These are phyloP conservation scores for Pycnonotus jocosus DNA, from an alignment of 2,113 vertebrate genomes.

Conservation along the genomic window DNA sequence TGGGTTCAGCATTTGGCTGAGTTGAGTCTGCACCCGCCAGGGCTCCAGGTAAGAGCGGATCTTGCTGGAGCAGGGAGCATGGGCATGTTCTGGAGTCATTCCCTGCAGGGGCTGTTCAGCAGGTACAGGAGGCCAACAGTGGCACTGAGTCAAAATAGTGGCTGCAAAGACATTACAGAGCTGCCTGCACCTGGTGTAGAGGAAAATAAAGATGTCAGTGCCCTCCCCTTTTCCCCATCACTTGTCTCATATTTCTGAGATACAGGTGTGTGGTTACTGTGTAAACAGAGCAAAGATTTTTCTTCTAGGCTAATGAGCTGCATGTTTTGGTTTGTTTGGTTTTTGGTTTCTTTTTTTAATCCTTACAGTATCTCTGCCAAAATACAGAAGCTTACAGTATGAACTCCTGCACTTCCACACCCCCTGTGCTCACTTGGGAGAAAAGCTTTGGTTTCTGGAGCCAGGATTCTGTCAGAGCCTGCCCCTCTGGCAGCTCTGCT, in stretches of 20 bases:
- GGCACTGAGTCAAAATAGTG: slow-evolving; percentile 50
- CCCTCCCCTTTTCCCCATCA: slow-evolving; percentile 31
- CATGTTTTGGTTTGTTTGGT: not conserved
- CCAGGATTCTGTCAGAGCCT: not conserved
- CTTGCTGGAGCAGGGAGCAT: slow-evolving; percentile 8
- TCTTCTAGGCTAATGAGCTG: slow-evolving; percentile 2
- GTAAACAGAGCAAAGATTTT: slow-evolving; percentile 17
- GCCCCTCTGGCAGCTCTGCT: not conserved
- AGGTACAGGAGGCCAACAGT: slow-evolving; percentile 46
- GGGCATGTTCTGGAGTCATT: slow-evolving; percentile 23
- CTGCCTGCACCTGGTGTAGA: slow-evolving; percentile 49
- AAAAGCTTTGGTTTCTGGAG: not conserved
- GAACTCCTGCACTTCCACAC: slow-evolving; percentile 28
- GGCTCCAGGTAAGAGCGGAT: not conserved
- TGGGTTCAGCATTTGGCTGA: not conserved
- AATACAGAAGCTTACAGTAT: not conserved
- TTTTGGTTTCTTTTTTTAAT: not conserved
- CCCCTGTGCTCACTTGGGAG: not conserved
- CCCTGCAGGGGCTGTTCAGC: slow-evolving; percentile 55
- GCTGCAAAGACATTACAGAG: not conserved
- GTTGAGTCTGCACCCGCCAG: not conserved
- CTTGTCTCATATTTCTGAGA: slow-evolving; percentile 11
- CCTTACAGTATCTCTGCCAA: not conserved
- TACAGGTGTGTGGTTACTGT: slow-evolving; percentile 43
- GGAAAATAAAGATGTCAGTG: slow-evolving; percentile 28